phyloP scores from a whole-genome alignment of 2,113 vertebrate species.

The Semnornis frantzii region DNA sequence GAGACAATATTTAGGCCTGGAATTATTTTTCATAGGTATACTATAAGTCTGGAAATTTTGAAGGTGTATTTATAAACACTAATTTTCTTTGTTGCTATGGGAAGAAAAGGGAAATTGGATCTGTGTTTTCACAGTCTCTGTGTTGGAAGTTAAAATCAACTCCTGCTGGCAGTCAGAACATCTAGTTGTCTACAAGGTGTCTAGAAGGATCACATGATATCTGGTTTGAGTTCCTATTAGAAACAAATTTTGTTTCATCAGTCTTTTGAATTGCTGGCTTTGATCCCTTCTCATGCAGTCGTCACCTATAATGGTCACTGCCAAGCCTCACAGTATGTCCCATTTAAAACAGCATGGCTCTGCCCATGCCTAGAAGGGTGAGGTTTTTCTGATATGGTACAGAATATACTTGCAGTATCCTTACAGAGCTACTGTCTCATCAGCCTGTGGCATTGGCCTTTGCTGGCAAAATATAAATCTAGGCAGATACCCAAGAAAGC shows the following conservation, averaged over 20 bases:
- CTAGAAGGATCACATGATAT: neutral
- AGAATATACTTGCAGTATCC: neutral
- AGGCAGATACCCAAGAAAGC: neutral
- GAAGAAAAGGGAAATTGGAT: neutral
- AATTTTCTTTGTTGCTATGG: neutral
- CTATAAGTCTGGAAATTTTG: neutral
- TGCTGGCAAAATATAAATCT: neutral
- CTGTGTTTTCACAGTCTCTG: neutral
- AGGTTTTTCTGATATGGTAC: neutral
- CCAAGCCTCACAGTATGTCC: neutral
- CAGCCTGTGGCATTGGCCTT: neutral
- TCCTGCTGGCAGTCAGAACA: neutral
- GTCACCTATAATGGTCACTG: neutral
- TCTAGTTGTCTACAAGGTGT: neutral
- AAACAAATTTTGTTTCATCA: neutral
- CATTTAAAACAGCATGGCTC: neutral
- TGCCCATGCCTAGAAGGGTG: neutral
- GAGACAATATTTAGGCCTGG: neutral
- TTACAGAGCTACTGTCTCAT: neutral
- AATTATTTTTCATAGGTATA: neutral
- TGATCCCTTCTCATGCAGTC: neutral
- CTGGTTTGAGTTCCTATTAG: neutral
- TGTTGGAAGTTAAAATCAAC: neutral
- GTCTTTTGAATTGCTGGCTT: neutral
- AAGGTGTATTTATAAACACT: neutral